phyloP scores from a whole-genome alignment of 2,113 vertebrate species.

The Halcyon malimbica region DNA sequence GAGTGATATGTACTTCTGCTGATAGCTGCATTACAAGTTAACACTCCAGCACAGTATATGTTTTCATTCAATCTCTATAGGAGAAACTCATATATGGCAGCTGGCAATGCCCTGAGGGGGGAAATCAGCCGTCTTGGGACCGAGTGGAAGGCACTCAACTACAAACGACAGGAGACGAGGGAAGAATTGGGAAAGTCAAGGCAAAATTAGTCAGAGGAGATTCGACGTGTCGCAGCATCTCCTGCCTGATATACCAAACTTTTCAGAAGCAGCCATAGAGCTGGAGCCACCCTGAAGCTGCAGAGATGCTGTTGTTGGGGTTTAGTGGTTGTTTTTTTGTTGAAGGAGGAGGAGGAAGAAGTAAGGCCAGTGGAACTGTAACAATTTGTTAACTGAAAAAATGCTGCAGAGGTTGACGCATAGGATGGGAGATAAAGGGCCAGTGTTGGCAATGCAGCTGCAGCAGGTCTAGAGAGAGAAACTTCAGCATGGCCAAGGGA shows the following conservation, averaged over 20 bases:
- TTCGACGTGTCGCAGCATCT: not conserved
- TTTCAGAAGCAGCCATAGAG: not conserved
- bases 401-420: not conserved
- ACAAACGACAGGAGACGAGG: not conserved
- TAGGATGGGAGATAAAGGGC: not conserved
- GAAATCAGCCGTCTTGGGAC: constrained; percentile 54
- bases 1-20: constrained; percentile 67
- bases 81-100: constrained; percentile 66
- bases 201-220: constrained; percentile 31
- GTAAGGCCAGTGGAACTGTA: constrained; percentile 6
- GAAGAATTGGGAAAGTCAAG: constrained; percentile 30
- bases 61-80: constrained; percentile 67
- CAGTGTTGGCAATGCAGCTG: not conserved
- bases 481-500: not conserved
- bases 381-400: constrained; percentile 25
- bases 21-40: constrained; percentile 65
- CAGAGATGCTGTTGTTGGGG: not conserved
- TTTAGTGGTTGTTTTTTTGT: not conserved
- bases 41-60: constrained; percentile 51
- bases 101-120: constrained; percentile 37
- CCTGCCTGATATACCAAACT: not conserved
- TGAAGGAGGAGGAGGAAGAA: not conserved
- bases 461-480: not conserved
- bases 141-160: constrained; percentile 21
- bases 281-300: not conserved